These are phyloP conservation scores for Xiphorhynchus erythropygius DNA, from an alignment of 2,797 vertebrate species.

Conservation along the genomic window DNA sequence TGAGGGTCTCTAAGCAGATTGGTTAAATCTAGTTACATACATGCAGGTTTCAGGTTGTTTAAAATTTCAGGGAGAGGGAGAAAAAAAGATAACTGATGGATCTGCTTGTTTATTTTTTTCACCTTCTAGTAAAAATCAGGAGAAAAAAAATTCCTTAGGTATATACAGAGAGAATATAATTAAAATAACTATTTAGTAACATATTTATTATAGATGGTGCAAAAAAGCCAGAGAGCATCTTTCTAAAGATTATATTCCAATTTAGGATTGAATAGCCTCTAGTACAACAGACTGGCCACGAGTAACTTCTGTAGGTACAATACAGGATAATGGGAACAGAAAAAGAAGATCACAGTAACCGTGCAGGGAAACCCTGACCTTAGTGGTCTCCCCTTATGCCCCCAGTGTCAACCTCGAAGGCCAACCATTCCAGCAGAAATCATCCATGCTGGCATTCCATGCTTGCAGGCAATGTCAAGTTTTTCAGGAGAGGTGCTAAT, in stretches of 20 bases:
- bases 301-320: background rate
- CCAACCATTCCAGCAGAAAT: background rate
- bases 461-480: background rate
- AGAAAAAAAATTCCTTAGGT: background rate
- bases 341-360: background rate
- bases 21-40: background rate
- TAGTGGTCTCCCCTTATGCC: background rate
- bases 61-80: background rate
- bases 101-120: background rate
- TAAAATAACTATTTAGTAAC: background rate
- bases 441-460: background rate
- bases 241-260: background rate
- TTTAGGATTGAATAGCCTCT: background rate
- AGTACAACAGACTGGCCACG: background rate
- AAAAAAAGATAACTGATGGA: background rate
- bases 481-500: slow-evolving; percentile 47
- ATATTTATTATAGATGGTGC: background rate
- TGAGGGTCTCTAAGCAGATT: background rate
- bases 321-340: background rate
- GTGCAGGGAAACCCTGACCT: background rate
- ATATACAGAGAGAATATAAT: rapidly evolving
- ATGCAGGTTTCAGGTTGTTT: background rate
- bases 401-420: background rate
- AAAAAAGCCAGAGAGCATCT: background rate
- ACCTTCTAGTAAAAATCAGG: background rate